Evolutionary conservation across 1,140 invertebrate species (phyloP).

Genomic region (Drosophila micromelanica): DNA sequence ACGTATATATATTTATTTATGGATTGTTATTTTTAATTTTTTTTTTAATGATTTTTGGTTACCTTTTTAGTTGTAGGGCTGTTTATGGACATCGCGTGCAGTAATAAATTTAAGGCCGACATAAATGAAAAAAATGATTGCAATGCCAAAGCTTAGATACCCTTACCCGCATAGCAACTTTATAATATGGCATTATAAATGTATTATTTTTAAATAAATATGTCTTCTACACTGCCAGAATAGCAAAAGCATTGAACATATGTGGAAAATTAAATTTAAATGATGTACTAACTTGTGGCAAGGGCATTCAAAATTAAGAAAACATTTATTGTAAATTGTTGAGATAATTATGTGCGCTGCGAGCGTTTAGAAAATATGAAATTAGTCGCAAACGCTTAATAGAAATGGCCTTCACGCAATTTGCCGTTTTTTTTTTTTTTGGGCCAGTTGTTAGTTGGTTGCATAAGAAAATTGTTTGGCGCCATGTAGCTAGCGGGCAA

Average conservation of each 20-base stretch:
- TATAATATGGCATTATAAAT: background rate
- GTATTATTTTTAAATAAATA: background rate
- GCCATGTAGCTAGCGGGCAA: background rate
- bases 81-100: slow-evolving; percentile 57
- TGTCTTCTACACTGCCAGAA: background rate
- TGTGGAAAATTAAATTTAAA: too few species aligned
- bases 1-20: slow-evolving; percentile 2
- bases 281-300: too few species aligned
- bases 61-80: slow-evolving; percentile 7
- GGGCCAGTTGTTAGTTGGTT: slow-evolving; percentile 39
- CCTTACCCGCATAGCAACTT: background rate
- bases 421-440: slow-evolving; percentile 16
- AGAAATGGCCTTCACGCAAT: slow-evolving; percentile 67
- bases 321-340: too few species aligned
- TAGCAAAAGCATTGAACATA: too few species aligned
- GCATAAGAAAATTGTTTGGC: slow-evolving; percentile 45
- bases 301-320: too few species aligned
- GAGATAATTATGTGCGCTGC: slow-evolving; percentile 33
- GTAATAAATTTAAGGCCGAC: slow-evolving; percentile 41
- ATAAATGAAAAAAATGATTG: background rate
- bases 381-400: slow-evolving; percentile 57
- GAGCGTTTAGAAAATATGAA: slow-evolving; percentile 37
- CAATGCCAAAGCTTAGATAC: background rate
- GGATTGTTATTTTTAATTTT: slow-evolving; percentile 8
- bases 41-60: slow-evolving; percentile 37